Conservation (phyloP, 2,113 vertebrate genomes). For the Pseudonaja textilis region DNA sequence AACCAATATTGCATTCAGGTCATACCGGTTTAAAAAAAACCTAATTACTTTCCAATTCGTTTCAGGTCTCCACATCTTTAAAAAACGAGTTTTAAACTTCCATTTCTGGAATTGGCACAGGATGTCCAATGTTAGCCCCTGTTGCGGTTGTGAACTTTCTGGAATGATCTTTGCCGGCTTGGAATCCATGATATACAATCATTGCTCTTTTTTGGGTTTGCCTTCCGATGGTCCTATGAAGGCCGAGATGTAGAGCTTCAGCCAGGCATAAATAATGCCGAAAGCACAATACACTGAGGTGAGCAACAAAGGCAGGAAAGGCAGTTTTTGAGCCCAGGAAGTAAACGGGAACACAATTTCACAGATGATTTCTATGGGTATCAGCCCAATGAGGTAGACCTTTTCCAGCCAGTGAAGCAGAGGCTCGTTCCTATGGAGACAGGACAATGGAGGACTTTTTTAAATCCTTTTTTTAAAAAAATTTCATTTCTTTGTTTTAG, state of each 20-base stretch:
- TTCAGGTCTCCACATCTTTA: neutral
- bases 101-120: neutral
- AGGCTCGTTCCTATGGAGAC: conserved; percentile 70
- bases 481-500: too few relatives aligned
- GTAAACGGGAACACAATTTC: conserved; percentile 87
- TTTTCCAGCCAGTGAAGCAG: conserved; percentile 81
- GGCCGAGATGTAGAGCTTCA: conserved; percentile 78
- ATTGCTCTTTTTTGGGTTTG: conserved; percentile 74
- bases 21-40: neutral
- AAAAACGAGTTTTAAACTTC: neutral
- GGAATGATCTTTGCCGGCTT: conserved; percentile 40
- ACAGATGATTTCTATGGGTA: conserved; percentile 79
- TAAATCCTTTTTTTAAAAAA: too few relatives aligned
- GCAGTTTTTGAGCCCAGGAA: conserved; percentile 75
- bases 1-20: neutral
- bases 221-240: conserved; percentile 51
- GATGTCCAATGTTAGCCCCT: conserved; percentile 12
- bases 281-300: conserved; percentile 88
- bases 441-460: neutral
- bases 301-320: conserved; percentile 86
- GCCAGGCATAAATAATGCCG: conserved; percentile 83
- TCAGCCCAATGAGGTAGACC: conserved; percentile 81
- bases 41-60: neutral
- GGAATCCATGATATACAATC: neutral
- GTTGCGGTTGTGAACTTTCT: conserved; percentile 66